Evolutionary conservation across 2,888 invertebrate genomes (phyloP), one percentile per base, ranked within the genome.

Genomic region (Strigamia maritima): DNA sequence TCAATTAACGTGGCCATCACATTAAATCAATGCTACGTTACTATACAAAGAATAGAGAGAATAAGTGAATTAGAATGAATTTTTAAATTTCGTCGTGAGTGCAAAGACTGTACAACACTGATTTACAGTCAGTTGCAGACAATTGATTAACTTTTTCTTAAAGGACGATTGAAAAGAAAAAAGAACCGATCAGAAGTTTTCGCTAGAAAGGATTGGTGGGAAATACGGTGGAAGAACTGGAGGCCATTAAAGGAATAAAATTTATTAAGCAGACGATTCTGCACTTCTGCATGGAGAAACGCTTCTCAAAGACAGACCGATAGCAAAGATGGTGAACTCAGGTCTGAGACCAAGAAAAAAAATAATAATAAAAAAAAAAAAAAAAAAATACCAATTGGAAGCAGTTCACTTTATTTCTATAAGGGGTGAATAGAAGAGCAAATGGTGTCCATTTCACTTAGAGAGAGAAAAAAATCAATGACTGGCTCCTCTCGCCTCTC

Each of bases 401-500:
- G 14, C 49, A 49, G 49, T 49, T 49, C 49, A 49, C 49, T 49
- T 49, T 49, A 49, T 49, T 2, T 49, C 49, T 49, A 12, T 49
- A 49, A 49, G 49, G 49, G 49, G 49, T 49, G 49, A 49, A 49
- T 49, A 49, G 49, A 49, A 49, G 49, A 49, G 49, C 49, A 49
- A 49, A 49, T 49, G 49, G 49, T 49, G 49, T 49, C 49, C 49
- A 49, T 49, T 49, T 49, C 49, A 49, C 49, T 49, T 49, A 49
- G 49, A 49, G 49, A 49, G 49, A 49, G 49, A 49, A 19, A 49
- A 49, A 49, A 49, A 49, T 49, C 49, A 49, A 49, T 49, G 49
- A 49, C n/a, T 49, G 16, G 16, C 49, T 49, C 49, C 49, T 49
- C 49, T 49, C 49, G 10, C 49, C 35, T 35, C 35, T 49, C 49